Base-by-base conservation (phyloP, 2,113 vertebrate species). In the Strigops habroptila region DNA sequence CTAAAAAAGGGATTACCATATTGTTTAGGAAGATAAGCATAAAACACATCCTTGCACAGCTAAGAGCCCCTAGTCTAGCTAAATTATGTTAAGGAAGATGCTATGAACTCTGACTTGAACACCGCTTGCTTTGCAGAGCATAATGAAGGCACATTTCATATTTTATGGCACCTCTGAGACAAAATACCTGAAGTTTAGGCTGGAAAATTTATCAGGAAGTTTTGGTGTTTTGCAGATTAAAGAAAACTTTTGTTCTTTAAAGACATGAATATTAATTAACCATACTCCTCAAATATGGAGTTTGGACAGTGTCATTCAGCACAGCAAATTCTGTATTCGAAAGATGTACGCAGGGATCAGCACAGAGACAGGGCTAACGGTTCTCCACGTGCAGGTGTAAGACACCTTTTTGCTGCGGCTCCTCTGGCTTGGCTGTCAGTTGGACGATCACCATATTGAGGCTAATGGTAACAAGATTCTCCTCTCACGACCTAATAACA, bases 361-460 rank as follows among this genome's bases (percentile, higher is more conserved):
- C 39, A 41, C 23, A 91, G 68, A 79, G n/a, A 37, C 7, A 59
- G 48, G 21, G 23, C 39, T 83, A 43, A 41, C 18, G 4, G 18
- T 8, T 57, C 24, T 63, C 27, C 3, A 2, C 0, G 0, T 33
- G 35, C 44, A 78, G 39, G 25, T 2, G 1, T 31, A 62, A 71
- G n/a, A 49, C 4, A 2, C 2, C 3, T 49, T 39, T 64, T 65
- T 46, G 19, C 39, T 49, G 24, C 37, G 53, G 9, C 27, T 82
- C 23, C n/a, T 59, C 25, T 63, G 37, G 18, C 12, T 63, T 30
- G 52, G 6, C 73, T 83, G 41, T 57, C 1, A 1, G 21, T 57
- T 70, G 44, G 21, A 78, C 3, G 1, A 33, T 24, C 44, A 70
- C 39, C 55, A 27, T 10, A 35, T 11, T 31, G 28, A 46, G 25